Evolutionary conservation across 2,888 invertebrate species (phyloP).

Genomic region (Crossocerus cetratus): DNA sequence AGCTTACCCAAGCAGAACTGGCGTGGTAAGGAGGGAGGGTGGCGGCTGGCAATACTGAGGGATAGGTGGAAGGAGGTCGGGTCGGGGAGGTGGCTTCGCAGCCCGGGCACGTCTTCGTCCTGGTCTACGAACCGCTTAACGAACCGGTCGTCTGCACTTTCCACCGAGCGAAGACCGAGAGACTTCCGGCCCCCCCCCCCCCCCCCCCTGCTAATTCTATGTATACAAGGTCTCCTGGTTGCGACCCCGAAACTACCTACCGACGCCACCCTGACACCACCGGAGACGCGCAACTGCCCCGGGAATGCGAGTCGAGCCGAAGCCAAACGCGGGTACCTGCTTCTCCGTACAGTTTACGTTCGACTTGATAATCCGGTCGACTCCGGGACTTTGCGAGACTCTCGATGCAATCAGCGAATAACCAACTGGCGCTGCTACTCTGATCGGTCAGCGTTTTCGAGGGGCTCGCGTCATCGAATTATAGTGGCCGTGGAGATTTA

Average conservation of each 20-base stretch:
- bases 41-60: not conserved
- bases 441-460: no score
- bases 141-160: constrained; percentile 53
- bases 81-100: constrained; percentile 38
- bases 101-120: constrained; percentile 50
- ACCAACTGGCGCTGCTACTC: no score
- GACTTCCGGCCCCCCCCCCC: no score
- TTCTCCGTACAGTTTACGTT: no score
- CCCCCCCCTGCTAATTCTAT: constrained; percentile 55
- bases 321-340: no score
- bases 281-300: no score
- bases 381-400: not conserved
- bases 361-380: not conserved
- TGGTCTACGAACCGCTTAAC: constrained; percentile 51
- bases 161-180: constrained; percentile 23
- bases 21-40: not conserved
- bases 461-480: no score
- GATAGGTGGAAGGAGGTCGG: not conserved
- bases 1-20: not conserved
- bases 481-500: no score
- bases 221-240: constrained; percentile 39
- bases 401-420: not conserved
- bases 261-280: no score
- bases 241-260: constrained; percentile 20
- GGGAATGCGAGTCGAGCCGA: no score